A percentile compares a stretch with the other conserved stretches of the same genome.
Evolutionary conservation across 2,888 invertebrate species (phyloP).

Genomic region (Lacanobia wlatinum): DNA sequence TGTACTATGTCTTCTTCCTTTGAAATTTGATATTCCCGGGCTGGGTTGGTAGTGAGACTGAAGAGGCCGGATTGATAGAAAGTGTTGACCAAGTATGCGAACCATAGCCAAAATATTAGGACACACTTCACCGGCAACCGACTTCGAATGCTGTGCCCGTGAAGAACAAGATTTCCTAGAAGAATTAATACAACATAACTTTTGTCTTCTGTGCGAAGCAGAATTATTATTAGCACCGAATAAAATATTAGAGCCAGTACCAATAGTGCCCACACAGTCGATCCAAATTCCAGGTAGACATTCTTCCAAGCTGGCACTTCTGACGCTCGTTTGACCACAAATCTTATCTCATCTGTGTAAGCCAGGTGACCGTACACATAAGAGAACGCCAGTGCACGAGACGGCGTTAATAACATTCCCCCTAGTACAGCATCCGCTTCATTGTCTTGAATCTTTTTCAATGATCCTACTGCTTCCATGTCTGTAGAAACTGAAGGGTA

Average conservation of each 20-base stretch:
- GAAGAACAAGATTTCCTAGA: slow-evolving; percentile 41
- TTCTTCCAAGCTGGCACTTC: slow-evolving; percentile 56
- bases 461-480: slow-evolving; percentile 70
- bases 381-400: slow-evolving; percentile 52
- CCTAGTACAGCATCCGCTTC: slow-evolving; percentile 53
- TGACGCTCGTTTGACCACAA: slow-evolving; percentile 51
- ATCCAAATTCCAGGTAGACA: slow-evolving; percentile 64
- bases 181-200: slow-evolving; percentile 43
- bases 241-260: slow-evolving; percentile 45
- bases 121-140: slow-evolving; percentile 51
- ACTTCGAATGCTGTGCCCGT: slow-evolving; percentile 47
- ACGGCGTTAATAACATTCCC: slow-evolving; percentile 53
- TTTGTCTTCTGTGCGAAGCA: slow-evolving; percentile 43
- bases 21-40: slow-evolving; percentile 59
- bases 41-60: slow-evolving; percentile 68
- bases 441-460: slow-evolving; percentile 57
- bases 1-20: slow-evolving; percentile 50
- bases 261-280: slow-evolving; percentile 58
- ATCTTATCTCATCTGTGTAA: slow-evolving; percentile 56
- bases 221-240: neutral
- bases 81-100: slow-evolving; percentile 68
- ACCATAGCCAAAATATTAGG: slow-evolving; percentile 76
- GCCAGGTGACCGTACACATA: slow-evolving; percentile 46
- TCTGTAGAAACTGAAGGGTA: slow-evolving; percentile 67
- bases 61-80: slow-evolving; percentile 68